Evolutionary conservation across 35 echinoderm and acorn worm genomes (phyloP).

Genomic region (Patiria miniata): DNA sequence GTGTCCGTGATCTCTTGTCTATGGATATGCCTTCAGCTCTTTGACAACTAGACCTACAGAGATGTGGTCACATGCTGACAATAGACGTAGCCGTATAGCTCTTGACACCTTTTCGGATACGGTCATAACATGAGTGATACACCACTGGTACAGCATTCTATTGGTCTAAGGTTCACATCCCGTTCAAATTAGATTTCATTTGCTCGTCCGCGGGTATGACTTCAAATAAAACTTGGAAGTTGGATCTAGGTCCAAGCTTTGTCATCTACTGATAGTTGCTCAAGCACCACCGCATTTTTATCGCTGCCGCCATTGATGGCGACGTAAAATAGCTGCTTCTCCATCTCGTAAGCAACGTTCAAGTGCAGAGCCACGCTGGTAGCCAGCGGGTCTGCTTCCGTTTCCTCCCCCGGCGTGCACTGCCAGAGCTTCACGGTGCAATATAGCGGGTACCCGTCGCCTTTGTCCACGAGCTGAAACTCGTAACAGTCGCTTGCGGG

Average conservation of each 20-base stretch:
- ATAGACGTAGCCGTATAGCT: too few species aligned
- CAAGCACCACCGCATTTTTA: slow-evolving; percentile 54
- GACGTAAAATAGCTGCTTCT: slow-evolving; percentile 67
- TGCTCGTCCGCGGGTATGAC: background rate
- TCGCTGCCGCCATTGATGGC: slow-evolving; percentile 31
- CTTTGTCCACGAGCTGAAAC: slow-evolving; percentile 79
- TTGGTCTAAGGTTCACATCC: background rate
- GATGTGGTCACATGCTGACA: too few species aligned
- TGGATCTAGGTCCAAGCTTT: background rate
- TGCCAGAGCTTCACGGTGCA: slow-evolving; percentile 64
- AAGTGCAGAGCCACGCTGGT: slow-evolving; percentile 65
- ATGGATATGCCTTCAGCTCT: too few species aligned
- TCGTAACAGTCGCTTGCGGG: slow-evolving; percentile 75
- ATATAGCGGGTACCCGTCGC: slow-evolving; percentile 66
- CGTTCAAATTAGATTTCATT: background rate
- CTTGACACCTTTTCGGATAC: too few species aligned
- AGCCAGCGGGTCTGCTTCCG: slow-evolving; percentile 23
- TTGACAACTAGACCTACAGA: too few species aligned
- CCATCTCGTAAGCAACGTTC: slow-evolving; percentile 61
- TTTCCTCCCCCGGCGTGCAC: slow-evolving; percentile 22
- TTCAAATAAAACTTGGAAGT: background rate
- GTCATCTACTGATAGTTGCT: slow-evolving; percentile 56
- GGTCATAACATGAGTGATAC: too few species aligned
- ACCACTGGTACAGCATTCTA: too few species aligned
- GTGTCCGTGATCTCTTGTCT: too few species aligned